Base-by-base conservation (phyloP, 2,113 vertebrate genomes). In the Toxotes jaculatrix region DNA sequence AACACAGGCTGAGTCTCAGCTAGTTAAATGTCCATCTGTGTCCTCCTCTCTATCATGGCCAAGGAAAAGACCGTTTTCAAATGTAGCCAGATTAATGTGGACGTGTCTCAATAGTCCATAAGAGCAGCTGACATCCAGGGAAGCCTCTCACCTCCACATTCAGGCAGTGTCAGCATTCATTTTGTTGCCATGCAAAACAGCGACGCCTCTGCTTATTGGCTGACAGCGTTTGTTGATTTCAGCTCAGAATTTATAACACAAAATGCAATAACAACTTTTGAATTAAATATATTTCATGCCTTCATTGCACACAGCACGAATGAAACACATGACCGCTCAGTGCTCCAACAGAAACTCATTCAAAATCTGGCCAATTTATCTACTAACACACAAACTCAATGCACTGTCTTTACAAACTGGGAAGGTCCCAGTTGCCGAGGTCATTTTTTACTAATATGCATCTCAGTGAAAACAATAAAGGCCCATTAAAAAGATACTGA, bases 171-270 rank as follows among this genome's bases (percentile, higher is more conserved):
- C 56, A 45, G 68, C 60, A 65, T 66, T 51, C 4, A 77, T 34
- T 21, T 21, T 36, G 53, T 56, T 66, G 74, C 62, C 81, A 78
- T 78, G 74, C 61, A 78, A 19, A 32, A 31, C 0, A 73, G 74
- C 74, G 0, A 1, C 38, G 40, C 40, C 9, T 82, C 73, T 23
- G 51, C 61, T 36, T 40, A 2, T 49, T 49, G 59, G 56, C 71
- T 43, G 40, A 47, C 61, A 9, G 21, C 27, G 27, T 36, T 36
- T 21, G 47, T 53, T 49, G 47, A 49, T 19, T 49, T 19, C 17
- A 49, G 6, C 47, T 11, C 47, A 49, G 13, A 45, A 17, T 19
- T 7, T 47, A 5, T 47, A 17, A 49, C 16, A 49, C 6, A 40
- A 40, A 40, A 45, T n/a, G 51, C 51, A n/a, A 23, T n/a, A 21